Conservation (phyloP, 2,888 invertebrate genomes). For the Amphimallon solstitiale region DNA sequence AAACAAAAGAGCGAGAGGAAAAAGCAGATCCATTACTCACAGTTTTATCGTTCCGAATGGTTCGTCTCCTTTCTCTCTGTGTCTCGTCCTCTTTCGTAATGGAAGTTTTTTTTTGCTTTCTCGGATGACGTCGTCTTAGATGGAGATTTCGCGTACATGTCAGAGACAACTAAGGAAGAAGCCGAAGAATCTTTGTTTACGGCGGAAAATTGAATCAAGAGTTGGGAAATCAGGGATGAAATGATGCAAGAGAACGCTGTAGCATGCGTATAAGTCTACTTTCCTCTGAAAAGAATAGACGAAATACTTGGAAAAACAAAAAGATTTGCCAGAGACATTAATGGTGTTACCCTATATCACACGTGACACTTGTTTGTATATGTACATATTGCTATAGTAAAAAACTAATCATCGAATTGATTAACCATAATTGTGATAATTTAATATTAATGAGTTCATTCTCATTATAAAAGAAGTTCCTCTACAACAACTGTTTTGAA, state of each 20-base stretch:
- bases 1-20: conserved; percentile 55
- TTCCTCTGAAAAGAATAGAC: background rate
- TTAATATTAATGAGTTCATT: too few relatives aligned
- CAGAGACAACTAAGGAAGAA: conserved; percentile 71
- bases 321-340: too few relatives aligned
- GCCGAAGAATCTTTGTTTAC: conserved; percentile 75
- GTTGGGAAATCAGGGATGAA: conserved; percentile 20
- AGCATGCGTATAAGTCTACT: background rate
- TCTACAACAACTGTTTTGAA: too few relatives aligned
- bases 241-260: conserved; percentile 2
- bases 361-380: too few relatives aligned
- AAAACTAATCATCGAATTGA: too few relatives aligned
- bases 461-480: too few relatives aligned
- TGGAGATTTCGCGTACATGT: conserved; percentile 72
- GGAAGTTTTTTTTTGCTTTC: conserved; percentile 62
- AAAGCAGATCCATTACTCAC: conserved; percentile 66
- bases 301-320: too few relatives aligned
- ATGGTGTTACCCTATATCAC: too few relatives aligned
- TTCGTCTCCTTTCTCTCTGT: conserved; percentile 9
- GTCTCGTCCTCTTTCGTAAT: conserved; percentile 66
- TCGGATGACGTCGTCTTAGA: conserved; percentile 76
- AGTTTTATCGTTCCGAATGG: conserved; percentile 68
- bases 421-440: too few relatives aligned
- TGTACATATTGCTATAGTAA: too few relatives aligned
- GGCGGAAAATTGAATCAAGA: conserved; percentile 63